Conservation (phyloP, 2,888 invertebrate species). For the Adineta ricciae region DNA sequence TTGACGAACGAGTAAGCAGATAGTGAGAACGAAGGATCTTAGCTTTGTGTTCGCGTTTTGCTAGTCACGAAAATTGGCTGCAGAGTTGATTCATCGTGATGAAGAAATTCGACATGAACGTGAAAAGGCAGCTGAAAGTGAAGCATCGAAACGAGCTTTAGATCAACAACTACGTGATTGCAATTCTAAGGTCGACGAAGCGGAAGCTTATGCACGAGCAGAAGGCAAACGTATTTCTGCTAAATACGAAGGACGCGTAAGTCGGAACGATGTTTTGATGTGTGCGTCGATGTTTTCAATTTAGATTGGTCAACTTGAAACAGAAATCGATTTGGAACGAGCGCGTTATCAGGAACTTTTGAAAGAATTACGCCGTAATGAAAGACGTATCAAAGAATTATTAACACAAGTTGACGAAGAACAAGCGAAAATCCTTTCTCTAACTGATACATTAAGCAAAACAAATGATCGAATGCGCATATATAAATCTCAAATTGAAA, state of each 20-base stretch:
- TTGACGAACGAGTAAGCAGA: constrained; percentile 28
- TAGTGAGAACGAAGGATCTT: background rate
- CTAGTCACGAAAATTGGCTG: constrained; percentile 25
- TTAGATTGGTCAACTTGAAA: constrained; percentile 31
- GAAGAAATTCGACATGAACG: constrained; percentile 33
- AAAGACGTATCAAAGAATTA: constrained; percentile 31
- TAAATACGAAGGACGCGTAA: constrained; percentile 32
- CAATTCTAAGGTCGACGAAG: constrained; percentile 30
- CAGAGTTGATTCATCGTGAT: constrained; percentile 23
- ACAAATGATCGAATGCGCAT: constrained; percentile 28
- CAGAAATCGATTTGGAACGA: constrained; percentile 30
- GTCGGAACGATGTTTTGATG: background rate
- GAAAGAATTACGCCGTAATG: constrained; percentile 32
- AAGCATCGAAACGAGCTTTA: constrained; percentile 24
- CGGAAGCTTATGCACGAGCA: constrained; percentile 33
- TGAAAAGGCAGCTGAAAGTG: constrained; percentile 25
- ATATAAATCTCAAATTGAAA: constrained; percentile 34
- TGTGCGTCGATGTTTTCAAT: background rate
- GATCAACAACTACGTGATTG: constrained; percentile 32
- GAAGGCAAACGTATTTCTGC: constrained; percentile 31
- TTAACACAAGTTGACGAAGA: constrained; percentile 32
- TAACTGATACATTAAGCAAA: constrained; percentile 32
- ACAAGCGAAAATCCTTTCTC: constrained; percentile 29
- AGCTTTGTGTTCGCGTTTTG: background rate
- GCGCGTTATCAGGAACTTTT: constrained; percentile 31